Conservation (phyloP, 30 jellyfish, hydroid and myxozoan genomes). For the Mastigias papua region DNA sequence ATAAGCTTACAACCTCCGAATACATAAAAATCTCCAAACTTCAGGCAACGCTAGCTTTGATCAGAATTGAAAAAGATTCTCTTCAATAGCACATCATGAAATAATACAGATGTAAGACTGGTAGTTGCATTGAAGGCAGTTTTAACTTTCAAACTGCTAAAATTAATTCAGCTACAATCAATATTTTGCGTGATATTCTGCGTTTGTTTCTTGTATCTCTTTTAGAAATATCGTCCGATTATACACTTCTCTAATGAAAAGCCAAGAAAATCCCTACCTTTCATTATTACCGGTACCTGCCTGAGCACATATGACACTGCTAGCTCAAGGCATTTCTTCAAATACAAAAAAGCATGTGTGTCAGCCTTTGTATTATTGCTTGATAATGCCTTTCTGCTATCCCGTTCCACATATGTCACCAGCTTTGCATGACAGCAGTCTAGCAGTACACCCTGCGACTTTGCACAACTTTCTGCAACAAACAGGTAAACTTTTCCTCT, state of each 20-base stretch:
- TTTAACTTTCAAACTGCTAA: too few relatives aligned
- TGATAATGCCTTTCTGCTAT: conserved; percentile 56
- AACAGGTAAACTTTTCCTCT: conserved; percentile 90
- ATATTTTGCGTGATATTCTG: too few relatives aligned
- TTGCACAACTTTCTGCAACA: conserved; percentile 69
- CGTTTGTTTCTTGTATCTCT: too few relatives aligned
- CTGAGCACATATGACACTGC: conserved; percentile 32
- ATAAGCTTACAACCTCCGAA: too few relatives aligned
- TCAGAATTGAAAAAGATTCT: too few relatives aligned
- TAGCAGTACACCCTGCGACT: conserved; percentile 70
- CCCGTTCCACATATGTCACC: conserved; percentile 83
- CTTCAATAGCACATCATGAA: too few relatives aligned
- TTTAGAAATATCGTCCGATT: neutral
- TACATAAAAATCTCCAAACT: too few relatives aligned
- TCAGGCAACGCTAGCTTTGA: too few relatives aligned
- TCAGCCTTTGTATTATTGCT: conserved; percentile 59
- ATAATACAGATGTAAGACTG: too few relatives aligned
- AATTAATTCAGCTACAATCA: too few relatives aligned
- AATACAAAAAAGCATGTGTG: conserved; percentile 57
- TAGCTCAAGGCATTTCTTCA: conserved; percentile 78
- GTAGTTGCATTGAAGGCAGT: too few relatives aligned
- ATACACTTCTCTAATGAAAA: neutral
- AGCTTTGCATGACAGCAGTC: conserved; percentile 76
- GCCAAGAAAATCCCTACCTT: conserved; percentile 50
- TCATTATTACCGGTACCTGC: conserved; percentile 66